Conservation (phyloP, 2,797 vertebrate species). For the Falco berigora region DNA sequence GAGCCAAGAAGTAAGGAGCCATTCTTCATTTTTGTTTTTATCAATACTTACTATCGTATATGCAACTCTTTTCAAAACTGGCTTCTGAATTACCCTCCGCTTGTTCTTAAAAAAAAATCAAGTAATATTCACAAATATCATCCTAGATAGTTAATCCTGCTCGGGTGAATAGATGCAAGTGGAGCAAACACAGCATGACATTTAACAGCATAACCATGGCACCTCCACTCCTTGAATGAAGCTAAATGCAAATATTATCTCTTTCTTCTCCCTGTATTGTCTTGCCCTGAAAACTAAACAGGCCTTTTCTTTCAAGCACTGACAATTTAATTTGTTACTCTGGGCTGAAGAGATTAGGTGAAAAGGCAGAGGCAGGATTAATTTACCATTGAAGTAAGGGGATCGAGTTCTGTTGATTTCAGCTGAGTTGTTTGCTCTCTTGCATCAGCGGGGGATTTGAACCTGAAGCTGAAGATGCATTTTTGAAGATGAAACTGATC, state of each 20-base stretch:
- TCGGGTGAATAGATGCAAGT: not conserved
- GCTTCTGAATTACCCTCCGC: not conserved
- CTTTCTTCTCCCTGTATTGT: not conserved
- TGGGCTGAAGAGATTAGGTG: not conserved
- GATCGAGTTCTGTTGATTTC: not conserved
- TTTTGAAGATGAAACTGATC: not conserved
- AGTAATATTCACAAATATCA: not conserved
- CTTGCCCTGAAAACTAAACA: not conserved
- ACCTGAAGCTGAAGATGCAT: not conserved
- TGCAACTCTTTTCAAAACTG: not conserved
- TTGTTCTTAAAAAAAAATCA: not conserved
- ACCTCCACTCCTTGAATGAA: not conserved
- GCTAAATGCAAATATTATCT: not conserved
- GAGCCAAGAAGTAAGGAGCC: not conserved
- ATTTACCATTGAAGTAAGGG: not conserved
- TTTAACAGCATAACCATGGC: not conserved
- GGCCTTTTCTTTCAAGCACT: not conserved
- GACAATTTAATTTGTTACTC: not conserved
- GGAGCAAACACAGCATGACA: not conserved
- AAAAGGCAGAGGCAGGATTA: not conserved
- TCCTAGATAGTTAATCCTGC: not conserved
- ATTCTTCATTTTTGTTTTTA: not conserved
- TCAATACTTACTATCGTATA: not conserved
- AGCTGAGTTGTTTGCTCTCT: not conserved
- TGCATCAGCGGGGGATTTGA: not conserved